A percentile compares a stretch with the other conserved stretches of the same genome.
These are phyloP conservation scores for Rhombomys opimus DNA, from an alignment of 2,113 vertebrate genomes.

Conservation along the genomic window DNA sequence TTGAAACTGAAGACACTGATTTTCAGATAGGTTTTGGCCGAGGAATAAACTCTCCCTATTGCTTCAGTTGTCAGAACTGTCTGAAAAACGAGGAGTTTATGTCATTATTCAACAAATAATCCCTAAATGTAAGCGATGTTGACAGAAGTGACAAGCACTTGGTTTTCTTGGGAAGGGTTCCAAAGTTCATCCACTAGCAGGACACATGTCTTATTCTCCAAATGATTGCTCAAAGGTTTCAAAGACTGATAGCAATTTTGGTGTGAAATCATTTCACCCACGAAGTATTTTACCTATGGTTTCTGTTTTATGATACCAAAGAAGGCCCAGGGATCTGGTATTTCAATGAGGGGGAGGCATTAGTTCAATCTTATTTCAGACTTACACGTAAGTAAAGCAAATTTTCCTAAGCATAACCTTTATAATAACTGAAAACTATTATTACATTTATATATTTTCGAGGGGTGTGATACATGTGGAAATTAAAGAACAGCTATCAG, in stretches of 20 bases:
- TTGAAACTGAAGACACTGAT: constrained; percentile 59
- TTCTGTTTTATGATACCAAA: background rate
- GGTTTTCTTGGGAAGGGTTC: constrained; percentile 68
- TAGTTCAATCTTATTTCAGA: background rate
- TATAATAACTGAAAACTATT: background rate
- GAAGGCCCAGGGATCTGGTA: background rate
- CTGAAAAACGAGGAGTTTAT: constrained; percentile 54
- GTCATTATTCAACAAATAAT: constrained; percentile 58
- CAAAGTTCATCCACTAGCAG: constrained; percentile 58
- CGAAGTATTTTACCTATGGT: background rate
- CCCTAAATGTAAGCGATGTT: constrained; percentile 63
- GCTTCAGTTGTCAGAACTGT: constrained; percentile 50
- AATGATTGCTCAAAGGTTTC: constrained; percentile 28
- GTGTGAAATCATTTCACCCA: background rate
- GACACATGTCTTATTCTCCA: constrained; percentile 40
- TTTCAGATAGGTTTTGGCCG: constrained; percentile 56
- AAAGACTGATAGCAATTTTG: background rate
- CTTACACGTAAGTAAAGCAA: background rate
- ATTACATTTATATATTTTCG: background rate
- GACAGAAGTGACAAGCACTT: constrained; percentile 51
- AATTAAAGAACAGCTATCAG: background rate
- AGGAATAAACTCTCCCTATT: constrained; percentile 28
- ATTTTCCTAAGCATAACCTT: background rate
- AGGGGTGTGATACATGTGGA: too few relatives aligned
- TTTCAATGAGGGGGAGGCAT: background rate